Percentiles rank a stretch among this genome's conserved stretches.
These are phyloP conservation scores for Sesamia inferens DNA, from an alignment of 2,888 invertebrate species.

Conservation along the genomic window DNA sequence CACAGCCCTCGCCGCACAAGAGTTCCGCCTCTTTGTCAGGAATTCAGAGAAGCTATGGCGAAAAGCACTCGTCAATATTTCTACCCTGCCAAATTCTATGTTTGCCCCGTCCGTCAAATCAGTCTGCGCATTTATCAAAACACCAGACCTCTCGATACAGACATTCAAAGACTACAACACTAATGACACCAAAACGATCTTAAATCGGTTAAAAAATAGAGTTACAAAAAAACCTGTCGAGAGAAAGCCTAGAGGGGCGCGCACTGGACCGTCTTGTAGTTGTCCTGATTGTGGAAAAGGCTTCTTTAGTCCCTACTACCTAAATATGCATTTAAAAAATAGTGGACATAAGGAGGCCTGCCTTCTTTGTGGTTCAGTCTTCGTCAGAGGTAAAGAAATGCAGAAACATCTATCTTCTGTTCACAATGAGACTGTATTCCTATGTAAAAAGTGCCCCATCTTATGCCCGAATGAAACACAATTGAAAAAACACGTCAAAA, in stretches of 20 bases:
- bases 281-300: conserved; percentile 82
- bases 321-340: conserved; percentile 81
- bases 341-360: conserved; percentile 84
- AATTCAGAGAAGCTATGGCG: conserved; percentile 77
- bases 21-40: conserved; percentile 77
- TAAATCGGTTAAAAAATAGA: conserved; percentile 72
- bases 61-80: conserved; percentile 72
- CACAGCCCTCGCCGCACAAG: conserved; percentile 77
- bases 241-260: conserved; percentile 66
- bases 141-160: conserved; percentile 73
- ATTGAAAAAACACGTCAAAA: conserved; percentile 71
- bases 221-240: conserved; percentile 63
- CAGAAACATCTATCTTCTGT: conserved; percentile 72
- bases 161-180: conserved; percentile 74
- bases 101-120: conserved; percentile 68
- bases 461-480: conserved; percentile 70
- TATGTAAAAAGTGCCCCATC: conserved; percentile 79
- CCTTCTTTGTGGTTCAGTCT: conserved; percentile 74
- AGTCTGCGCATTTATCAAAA: conserved; percentile 76
- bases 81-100: conserved; percentile 58
- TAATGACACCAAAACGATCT: conserved; percentile 69
- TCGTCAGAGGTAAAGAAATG: conserved; percentile 75
- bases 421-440: conserved; percentile 70
- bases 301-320: conserved; percentile 78
- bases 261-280: conserved; percentile 73